Evolutionary conservation across 2,888 invertebrate species (phyloP), one percentile per base, ranked within the genome.

Genomic region (Elmis aenea): DNA sequence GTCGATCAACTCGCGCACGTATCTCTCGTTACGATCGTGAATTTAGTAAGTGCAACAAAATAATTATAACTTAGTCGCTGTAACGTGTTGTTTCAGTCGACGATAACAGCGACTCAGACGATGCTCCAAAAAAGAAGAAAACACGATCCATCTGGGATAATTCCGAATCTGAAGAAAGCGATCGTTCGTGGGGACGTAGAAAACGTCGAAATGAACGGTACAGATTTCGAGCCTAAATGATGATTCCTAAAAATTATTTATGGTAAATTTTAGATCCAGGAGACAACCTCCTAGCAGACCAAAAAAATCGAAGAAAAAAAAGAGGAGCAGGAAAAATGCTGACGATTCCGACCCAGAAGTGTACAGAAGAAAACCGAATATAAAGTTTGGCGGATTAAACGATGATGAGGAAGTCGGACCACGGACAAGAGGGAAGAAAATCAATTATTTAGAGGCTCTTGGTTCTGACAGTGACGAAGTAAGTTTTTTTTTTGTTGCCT

Each of bases 381-480:
- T 68, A 39, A 75, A 75, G n/a, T 77, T 74, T 62, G 77, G 77
- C 6, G 75, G 75, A 0, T 68, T 77, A 42, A 73, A 75, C 50
- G 73, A 67, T 29, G 79, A 79, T 54, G 75, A 76, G 67, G 73
- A 74, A 22, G 72, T 78, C 38, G 74, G 77, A 31, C 74, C 83
- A 55, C 70, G 84, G 46, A 86, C 86, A 0, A 66, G 86, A 3
- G 85, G 84, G 45, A 75, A 77, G 51, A 81, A 82, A 65, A 83
- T 84, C 42, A 81, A 83, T 61, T 88, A 88, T 56, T 80, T 84
- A 2, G 89, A 87, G 66, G 78, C 76, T 57, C 74, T 81, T 31
- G 81, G 81, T 45, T 81, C 84, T 0, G 85, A 85, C 60, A 83
- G 81, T 28, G 86, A 81, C 58, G 85, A 81, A 62, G 83, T 81